Evolutionary conservation across 2,113 vertebrate genomes (phyloP), one percentile per base, ranked within the genome.

Genomic region (Leptobrachium leishanense): DNA sequence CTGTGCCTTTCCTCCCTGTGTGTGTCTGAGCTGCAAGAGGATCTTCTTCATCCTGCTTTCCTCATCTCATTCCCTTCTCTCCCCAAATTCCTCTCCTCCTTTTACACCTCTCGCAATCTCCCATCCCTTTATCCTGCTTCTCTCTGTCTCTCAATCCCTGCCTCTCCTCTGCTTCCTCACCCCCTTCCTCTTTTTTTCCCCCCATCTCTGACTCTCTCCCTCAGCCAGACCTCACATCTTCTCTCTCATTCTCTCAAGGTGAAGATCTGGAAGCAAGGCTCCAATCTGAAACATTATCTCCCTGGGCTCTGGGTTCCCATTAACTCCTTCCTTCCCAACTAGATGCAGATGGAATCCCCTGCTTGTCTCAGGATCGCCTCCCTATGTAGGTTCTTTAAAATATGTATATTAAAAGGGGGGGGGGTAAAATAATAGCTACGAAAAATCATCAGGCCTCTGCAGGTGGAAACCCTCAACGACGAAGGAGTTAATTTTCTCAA

Each of bases 61-160:
- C 55, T 31, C 20, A 59, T 2, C 13, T 59, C 1, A 76, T 77
- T 78, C 71, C 75, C 75, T 68, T 68, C 65, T 72, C 43, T 8
- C 59, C 67, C 72, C 82, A 4, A 78, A 84, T 65, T 57, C 68
- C 78, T 68, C 11, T 71, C 3, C 77, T 81, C 3, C 77, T 81
- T 74, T 76, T 82, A 75, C 81, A 83, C 81, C 84, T 79, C 71
- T 75, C 75, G 74, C 11, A 50, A 5, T 74, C 20, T 31, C 20
- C 20, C 76, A 40, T 82, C 80, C 82, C 59, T 79, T 63, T 79
- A 82, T 84, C 85, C 79, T 68, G 59, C 55, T 7, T 11, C 46
- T 64, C 75, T 12, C 69, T 78, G 85, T 82, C 11, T 82, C 81
- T 84, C 8, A 83, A 64, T 68, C 62, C 73, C 65, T 70, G 11